Evolutionary conservation across 2,888 invertebrate genomes (phyloP), one percentile per base, ranked within the genome.

Genomic region (Ochropleura plecta): DNA sequence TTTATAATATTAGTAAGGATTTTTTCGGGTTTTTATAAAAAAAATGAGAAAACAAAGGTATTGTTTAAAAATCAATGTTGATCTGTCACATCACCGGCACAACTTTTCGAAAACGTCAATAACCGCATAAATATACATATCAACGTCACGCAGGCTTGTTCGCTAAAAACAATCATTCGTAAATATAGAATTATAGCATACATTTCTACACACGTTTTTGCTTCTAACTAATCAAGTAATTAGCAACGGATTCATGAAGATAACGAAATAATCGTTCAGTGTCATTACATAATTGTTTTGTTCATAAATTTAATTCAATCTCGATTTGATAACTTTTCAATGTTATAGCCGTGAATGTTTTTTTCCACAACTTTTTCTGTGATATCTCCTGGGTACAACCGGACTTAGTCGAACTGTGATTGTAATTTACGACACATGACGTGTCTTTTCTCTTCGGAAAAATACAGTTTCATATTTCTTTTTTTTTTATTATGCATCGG

Each of bases 181-280:
- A 55, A 76, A 55, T 42, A 30, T 30, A 75, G 53, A 65, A 65
- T 65, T 65, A 10, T 16, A 46, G 12, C 20, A 30, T 51, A 51
- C 12, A 59, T 81, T 78, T 55, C 49, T 18, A 65, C 72, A 49
- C 55, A 81, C 70, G 55, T 70, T 44, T 66, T 79, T 67, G n/a
- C 10, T 44, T 30, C 4, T 70, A 53, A 49, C n/a, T 74, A 79
- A 81, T 83, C 63, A 40, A 57, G 55, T 79, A 74, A 83, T 83
- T 70, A 74, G 18, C 55, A 42, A 55, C 48, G 16, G 30, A 30
- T 30, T 30, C 30, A 30, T 30, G 30, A 40, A 16, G 83, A 67
- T 83, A 81, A 66, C 20, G 42, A 68, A 79, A 60, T 83, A 74
- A 74, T 79, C 62, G 60, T 49, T 49, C 4, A 69, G 16, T n/a